A percentile compares a stretch with the other conserved stretches of the same genome.
Evolutionary conservation across 2,113 vertebrate species (phyloP).

Genomic region (Epinephelus cyanopodus): DNA sequence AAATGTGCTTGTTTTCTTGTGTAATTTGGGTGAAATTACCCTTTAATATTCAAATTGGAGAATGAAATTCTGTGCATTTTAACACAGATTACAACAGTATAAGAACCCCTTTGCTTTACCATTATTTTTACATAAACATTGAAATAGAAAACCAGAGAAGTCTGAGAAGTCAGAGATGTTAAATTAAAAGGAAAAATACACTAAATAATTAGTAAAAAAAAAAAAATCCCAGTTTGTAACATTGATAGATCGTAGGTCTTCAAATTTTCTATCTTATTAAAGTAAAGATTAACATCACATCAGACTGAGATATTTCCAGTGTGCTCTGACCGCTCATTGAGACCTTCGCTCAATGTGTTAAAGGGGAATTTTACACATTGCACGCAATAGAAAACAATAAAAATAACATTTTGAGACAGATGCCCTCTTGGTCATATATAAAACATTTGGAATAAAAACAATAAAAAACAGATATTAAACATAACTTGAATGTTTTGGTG

Average conservation of each 20-base stretch:
- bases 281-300: conserved; percentile 12
- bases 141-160: background rate
- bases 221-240: background rate
- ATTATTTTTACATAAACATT: background rate
- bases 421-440: conserved; percentile 6
- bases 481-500: conserved; percentile 27
- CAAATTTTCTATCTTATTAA: conserved; percentile 19
- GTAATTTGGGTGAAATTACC: conserved; percentile 1
- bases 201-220: background rate
- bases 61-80: background rate
- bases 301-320: background rate
- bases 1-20: background rate
- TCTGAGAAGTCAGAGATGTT: background rate
- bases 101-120: background rate
- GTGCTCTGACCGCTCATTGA: background rate
- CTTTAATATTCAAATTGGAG: background rate
- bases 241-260: conserved; percentile 10
- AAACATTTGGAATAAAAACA: conserved; percentile 40
- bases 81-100: background rate
- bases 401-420: conserved; percentile 33
- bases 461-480: conserved; percentile 48
- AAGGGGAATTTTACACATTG: conserved; percentile 3
- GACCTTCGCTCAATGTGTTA: background rate
- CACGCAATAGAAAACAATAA: conserved; percentile 34
- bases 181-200: conserved; percentile 10